Evolutionary conservation across 2,888 invertebrate genomes (phyloP).

Genomic region (Nycteola revayana): DNA sequence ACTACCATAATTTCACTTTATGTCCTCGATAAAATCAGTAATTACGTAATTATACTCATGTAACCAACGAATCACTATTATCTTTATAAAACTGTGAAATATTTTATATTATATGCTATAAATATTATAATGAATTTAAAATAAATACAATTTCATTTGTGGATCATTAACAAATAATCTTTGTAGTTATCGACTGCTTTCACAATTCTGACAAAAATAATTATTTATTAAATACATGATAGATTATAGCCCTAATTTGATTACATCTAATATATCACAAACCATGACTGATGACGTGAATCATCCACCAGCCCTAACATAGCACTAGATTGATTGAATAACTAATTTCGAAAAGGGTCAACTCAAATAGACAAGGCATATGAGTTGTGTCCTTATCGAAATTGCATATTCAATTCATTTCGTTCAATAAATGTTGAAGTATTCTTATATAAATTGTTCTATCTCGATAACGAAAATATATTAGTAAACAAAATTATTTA

Average conservation of each 20-base stretch:
- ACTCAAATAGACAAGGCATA: too few species aligned
- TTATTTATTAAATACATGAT: slow-evolving; percentile 31
- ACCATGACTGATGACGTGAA: slow-evolving; percentile 59
- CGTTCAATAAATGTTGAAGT: slow-evolving; percentile 14
- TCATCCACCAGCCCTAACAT: slow-evolving; percentile 33
- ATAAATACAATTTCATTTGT: too few species aligned
- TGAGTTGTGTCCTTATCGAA: too few species aligned
- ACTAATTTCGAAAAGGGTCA: too few species aligned
- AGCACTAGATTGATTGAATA: slow-evolving; percentile 32
- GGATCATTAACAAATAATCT: slow-evolving; percentile 1
- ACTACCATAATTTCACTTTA: too few species aligned
- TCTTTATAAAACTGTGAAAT: too few species aligned
- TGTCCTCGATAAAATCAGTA: too few species aligned
- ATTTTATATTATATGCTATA: too few species aligned
- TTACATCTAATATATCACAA: slow-evolving; percentile 70
- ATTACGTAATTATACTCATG: too few species aligned
- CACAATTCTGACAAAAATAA: slow-evolving; percentile 26
- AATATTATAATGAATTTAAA: too few species aligned
- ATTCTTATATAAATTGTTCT: slow-evolving; percentile 17
- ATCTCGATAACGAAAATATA: background rate
- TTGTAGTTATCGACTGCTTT: slow-evolving; percentile 2
- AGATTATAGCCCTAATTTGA: slow-evolving; percentile 37
- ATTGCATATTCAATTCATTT: too few species aligned
- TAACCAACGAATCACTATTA: too few species aligned
- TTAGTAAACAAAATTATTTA: background rate